Evolutionary conservation across 2,888 invertebrate species (phyloP).

Genomic region (Byasa hedistus): DNA sequence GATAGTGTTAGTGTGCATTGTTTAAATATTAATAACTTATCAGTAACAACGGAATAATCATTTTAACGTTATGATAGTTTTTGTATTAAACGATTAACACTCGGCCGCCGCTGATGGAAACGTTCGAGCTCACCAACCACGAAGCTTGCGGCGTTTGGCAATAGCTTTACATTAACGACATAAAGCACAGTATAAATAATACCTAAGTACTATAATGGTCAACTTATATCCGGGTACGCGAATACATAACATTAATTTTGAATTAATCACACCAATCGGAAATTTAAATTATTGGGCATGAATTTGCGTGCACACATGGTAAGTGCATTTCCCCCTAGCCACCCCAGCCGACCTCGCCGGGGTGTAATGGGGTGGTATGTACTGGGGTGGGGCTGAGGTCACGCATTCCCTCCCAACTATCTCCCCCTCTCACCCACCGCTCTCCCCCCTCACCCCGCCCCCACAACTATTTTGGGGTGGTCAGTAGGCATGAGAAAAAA

Average conservation of each 20-base stretch:
- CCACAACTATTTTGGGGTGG: conserved; percentile 75
- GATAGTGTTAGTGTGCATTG: too few relatives aligned
- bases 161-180: too few relatives aligned
- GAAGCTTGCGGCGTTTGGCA: too few relatives aligned
- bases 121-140: too few relatives aligned
- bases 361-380: conserved; percentile 36
- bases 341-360: conserved; percentile 32
- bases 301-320: conserved; percentile 76
- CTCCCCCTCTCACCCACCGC: too few relatives aligned
- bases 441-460: conserved; percentile 46
- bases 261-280: conserved; percentile 72
- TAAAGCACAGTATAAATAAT: too few relatives aligned
- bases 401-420: conserved; percentile 64
- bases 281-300: conserved; percentile 78
- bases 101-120: too few relatives aligned
- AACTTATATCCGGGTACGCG: conserved; percentile 29
- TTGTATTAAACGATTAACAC: too few relatives aligned
- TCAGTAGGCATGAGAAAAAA: conserved; percentile 64
- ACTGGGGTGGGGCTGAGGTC: conserved; percentile 51
- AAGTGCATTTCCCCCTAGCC: conserved; percentile 51
- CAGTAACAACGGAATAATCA: too few relatives aligned
- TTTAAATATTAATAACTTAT: too few relatives aligned
- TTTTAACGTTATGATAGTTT: too few relatives aligned
- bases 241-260: conserved; percentile 61
- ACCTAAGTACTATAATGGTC: conserved; percentile 28